Percentiles rank a stretch among this genome's conserved stretches.
phyloP scores from a whole-genome alignment of 92 coral and sea anemone species.

The Palythoa caribaeorum region DNA sequence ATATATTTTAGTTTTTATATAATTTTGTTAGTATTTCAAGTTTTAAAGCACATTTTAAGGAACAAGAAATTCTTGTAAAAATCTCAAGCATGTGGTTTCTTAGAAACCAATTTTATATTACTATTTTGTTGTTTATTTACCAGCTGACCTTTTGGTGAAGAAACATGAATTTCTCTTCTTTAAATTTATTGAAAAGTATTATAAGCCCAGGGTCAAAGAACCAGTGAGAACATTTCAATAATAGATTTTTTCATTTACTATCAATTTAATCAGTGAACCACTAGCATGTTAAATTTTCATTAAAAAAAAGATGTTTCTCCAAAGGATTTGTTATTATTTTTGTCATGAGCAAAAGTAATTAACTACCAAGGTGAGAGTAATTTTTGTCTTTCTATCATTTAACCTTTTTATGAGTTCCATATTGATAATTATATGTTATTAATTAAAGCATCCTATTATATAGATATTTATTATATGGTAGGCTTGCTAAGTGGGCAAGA shows the following conservation, averaged over 20 bases:
- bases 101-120: too few relatives aligned
- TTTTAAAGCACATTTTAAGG: too few relatives aligned
- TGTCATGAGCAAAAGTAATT: background rate
- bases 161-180: background rate
- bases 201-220: background rate
- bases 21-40: too few relatives aligned
- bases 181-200: background rate
- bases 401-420: background rate
- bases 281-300: background rate
- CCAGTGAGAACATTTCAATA: background rate
- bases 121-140: too few relatives aligned
- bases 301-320: background rate
- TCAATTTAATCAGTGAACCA: background rate
- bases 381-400: background rate
- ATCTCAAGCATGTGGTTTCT: too few relatives aligned
- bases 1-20: background rate
- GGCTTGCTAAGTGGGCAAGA: too few relatives aligned
- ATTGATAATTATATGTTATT: too few relatives aligned
- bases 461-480: too few relatives aligned
- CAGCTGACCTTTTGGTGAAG: too few relatives aligned
- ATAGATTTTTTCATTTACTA: background rate
- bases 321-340: background rate
- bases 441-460: too few relatives aligned
- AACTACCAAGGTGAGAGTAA: background rate
- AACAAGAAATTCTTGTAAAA: too few relatives aligned